Base-by-base conservation (phyloP, 2,888 invertebrate species). In the Meandrusa payeni region DNA sequence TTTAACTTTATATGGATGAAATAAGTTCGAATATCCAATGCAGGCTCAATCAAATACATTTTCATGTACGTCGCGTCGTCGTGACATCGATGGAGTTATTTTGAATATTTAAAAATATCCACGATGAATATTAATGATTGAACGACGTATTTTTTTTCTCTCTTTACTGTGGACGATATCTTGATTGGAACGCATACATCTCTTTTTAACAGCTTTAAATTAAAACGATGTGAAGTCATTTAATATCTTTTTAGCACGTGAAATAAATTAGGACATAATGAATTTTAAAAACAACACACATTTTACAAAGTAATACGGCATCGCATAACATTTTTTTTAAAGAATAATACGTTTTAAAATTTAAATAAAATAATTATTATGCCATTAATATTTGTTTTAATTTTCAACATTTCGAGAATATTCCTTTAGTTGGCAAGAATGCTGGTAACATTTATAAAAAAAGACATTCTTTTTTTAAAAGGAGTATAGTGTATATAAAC, bases 61-160 rank as follows among this genome's bases (percentile, higher is more conserved):
- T 50, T 43, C 45, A 56, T 52, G 53, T 54, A 46, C 49, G 51
- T 52, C 53, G 50, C 54, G 48, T 53, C 44, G 31, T 44, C 51
- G 47, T 51, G 52, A 58, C 57, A 56, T 54, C 48, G 48, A 56
- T 59, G 58, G 54, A 60, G 59, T 61, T 52, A 61, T 59, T 61
- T 51, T 57, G 54, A 55, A 61, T 64, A 57, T 59, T 51, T 55
- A 55, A 53, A 56, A 55, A 55, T 53, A 50, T 42, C 32, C 38
- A 13, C 40, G 34, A 50, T 55, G 51, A 59, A 61, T 63, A 57
- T 60, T 56, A 38, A 64, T 54, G 52, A 31, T 34, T 40, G 41
- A 46, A 32, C 36, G 33, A 45, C 3, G 23, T 33, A 39, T 29
- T 47, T 41, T n/a, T n/a, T 42, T 46, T 46, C 37, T 27, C 28